Conservation (phyloP, 2,113 vertebrate species). For the Phoenicopterus ruber region DNA sequence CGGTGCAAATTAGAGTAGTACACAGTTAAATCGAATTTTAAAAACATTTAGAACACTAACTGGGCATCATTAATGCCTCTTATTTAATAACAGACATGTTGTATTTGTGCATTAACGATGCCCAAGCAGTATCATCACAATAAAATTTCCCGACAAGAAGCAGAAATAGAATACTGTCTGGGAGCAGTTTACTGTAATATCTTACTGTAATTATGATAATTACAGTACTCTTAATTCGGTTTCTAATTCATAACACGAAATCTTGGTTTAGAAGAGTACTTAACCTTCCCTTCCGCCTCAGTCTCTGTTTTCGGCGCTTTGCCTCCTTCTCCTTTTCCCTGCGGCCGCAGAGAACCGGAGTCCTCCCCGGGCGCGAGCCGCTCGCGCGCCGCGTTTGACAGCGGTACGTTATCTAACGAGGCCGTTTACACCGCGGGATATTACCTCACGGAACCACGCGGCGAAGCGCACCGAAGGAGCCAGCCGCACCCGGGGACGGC, state of each 20-base stretch:
- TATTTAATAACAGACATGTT: background rate
- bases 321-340: background rate
- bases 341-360: background rate
- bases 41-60: background rate
- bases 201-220: too few relatives aligned
- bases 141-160: background rate
- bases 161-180: background rate
- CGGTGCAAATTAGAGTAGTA: too few relatives aligned
- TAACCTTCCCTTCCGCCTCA: background rate
- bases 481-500: too few relatives aligned
- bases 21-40: too few relatives aligned
- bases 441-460: too few relatives aligned
- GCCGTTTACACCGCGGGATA: too few relatives aligned
- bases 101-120: background rate
- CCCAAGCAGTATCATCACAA: background rate
- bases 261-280: background rate
- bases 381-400: too few relatives aligned
- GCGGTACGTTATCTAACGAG: background rate
- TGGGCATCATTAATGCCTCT: background rate
- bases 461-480: too few relatives aligned
- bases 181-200: too few relatives aligned
- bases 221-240: too few relatives aligned
- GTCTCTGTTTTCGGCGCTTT: background rate
- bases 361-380: background rate
- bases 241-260: too few relatives aligned